Evolutionary conservation across 2,113 vertebrate species (phyloP).

Genomic region (Oncorhynchus clarkii): DNA sequence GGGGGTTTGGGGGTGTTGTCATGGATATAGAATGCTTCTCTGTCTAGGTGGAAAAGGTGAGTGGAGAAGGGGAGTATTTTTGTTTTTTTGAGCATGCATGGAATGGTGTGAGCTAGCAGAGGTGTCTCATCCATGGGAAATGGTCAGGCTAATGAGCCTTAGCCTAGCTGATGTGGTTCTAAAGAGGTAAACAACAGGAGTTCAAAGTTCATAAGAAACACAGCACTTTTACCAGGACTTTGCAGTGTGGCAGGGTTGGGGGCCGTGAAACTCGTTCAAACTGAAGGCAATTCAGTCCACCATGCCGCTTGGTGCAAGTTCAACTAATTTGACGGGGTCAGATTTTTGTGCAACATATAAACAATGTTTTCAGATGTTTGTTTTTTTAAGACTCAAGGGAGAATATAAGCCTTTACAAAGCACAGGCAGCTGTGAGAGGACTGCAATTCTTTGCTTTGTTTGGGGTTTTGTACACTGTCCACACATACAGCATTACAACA

Average conservation of each 20-base stretch:
- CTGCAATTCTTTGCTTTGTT: not conserved
- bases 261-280: no score
- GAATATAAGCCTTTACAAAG: not conserved
- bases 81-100: slow-evolving; percentile 40
- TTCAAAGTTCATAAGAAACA: not conserved
- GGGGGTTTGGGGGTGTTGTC: not conserved
- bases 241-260: not conserved
- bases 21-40: slow-evolving; percentile 24
- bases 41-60: slow-evolving; percentile 14
- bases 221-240: not conserved
- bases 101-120: slow-evolving; percentile 14
- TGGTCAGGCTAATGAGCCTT: slow-evolving; percentile 1
- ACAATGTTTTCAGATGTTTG: not conserved
- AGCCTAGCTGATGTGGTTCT: not conserved
- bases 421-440: not conserved
- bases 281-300: not conserved
- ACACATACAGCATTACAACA: not conserved
- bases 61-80: not conserved
- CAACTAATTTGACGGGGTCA: not conserved
- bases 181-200: not conserved
- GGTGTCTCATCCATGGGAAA: not conserved
- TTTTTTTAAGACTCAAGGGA: not conserved
- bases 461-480: not conserved
- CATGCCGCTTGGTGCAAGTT: not conserved
- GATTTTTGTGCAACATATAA: not conserved